phyloP scores from a whole-genome alignment of 2,797 vertebrate species.

The Gobio occitaniae region DNA sequence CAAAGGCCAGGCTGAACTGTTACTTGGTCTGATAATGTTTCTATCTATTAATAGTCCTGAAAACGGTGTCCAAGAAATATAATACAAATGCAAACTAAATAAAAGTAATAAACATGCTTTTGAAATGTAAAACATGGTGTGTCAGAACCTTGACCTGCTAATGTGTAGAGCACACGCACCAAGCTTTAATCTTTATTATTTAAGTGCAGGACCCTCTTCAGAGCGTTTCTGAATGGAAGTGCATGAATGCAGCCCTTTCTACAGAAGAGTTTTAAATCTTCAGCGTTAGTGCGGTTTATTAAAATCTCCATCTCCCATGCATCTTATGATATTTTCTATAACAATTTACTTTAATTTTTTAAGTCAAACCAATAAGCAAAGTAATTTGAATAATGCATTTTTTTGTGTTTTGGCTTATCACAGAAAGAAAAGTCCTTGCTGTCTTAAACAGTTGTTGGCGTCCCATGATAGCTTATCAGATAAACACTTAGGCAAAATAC shows the following conservation, averaged over 20 bases:
- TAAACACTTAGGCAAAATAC: no score
- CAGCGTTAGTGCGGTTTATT: not conserved
- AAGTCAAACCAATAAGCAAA: no score
- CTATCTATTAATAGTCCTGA: not conserved
- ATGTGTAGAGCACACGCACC: constrained; percentile 26
- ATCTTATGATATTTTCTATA: not conserved
- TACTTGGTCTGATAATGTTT: not conserved
- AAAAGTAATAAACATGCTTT: constrained; percentile 32
- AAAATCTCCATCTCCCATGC: not conserved
- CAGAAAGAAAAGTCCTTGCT: no score
- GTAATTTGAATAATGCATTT: not conserved
- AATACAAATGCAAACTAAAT: not conserved
- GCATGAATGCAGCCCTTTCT: constrained; percentile 14
- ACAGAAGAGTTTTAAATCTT: not conserved
- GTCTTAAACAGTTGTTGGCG: no score
- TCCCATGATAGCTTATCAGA: no score
- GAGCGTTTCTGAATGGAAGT: constrained; percentile 29
- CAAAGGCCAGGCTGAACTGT: not conserved
- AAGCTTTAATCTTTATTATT: constrained; percentile 54
- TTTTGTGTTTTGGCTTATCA: not conserved
- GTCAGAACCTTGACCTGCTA: constrained; percentile 20
- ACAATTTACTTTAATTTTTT: no score
- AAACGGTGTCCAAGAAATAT: not conserved
- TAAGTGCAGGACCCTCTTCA: constrained; percentile 24
- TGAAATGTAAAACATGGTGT: constrained; percentile 50